These are phyloP conservation scores for Geotrupes spiniger DNA, from an alignment of 2,888 invertebrate genomes.

Conservation along the genomic window DNA sequence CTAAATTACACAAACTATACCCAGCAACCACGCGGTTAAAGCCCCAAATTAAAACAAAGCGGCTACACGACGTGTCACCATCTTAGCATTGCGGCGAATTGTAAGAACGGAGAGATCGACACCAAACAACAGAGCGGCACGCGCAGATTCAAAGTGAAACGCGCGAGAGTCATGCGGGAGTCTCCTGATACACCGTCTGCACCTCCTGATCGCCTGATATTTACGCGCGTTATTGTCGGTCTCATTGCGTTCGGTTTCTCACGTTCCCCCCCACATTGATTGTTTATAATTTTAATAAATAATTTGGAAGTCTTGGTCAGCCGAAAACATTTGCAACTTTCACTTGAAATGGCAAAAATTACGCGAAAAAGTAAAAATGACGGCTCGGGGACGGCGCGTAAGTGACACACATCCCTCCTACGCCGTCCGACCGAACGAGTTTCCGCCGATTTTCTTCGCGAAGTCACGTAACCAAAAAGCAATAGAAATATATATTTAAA, in stretches of 20 bases:
- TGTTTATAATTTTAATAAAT: slow-evolving; percentile 19
- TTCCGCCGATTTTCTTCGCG: not conserved
- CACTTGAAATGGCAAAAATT: slow-evolving; percentile 12
- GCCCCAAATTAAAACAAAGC: no score
- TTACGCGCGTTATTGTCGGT: slow-evolving; percentile 42
- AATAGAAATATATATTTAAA: no score
- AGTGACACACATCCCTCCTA: slow-evolving; percentile 1
- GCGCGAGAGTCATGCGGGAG: slow-evolving; percentile 2
- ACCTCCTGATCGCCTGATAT: slow-evolving; percentile 46
- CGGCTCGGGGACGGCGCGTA: not conserved
- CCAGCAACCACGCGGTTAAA: no score
- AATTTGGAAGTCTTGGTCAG: slow-evolving; percentile 8
- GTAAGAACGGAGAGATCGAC: no score
- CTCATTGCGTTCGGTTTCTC: slow-evolving; percentile 6
- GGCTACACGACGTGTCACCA: no score
- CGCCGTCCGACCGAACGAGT: not conserved
- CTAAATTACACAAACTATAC: no score
- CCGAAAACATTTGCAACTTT: slow-evolving; percentile 12
- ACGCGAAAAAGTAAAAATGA: slow-evolving; percentile 11
- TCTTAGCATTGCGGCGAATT: no score
- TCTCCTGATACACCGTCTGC: slow-evolving; percentile 11
- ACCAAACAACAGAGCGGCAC: no score
- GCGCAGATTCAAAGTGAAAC: not conserved
- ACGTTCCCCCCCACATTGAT: slow-evolving; percentile 8
- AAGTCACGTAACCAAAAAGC: not conserved